Base-by-base conservation (phyloP, 2,113 vertebrate species). In the Channa maculata region DNA sequence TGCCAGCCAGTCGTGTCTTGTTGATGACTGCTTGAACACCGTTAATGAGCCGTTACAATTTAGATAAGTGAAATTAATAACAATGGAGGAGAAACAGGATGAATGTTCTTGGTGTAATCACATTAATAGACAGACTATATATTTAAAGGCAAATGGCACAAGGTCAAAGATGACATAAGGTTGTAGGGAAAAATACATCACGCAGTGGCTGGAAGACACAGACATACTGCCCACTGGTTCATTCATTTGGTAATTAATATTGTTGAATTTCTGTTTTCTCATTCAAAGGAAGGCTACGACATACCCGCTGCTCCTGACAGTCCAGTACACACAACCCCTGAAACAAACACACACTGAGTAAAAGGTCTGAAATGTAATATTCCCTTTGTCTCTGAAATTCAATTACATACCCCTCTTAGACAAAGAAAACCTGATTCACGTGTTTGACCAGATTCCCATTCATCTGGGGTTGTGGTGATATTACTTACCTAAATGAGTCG, bases 401-500 rank as follows among this genome's bases (percentile, higher is more conserved):
- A 77, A 50, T 72, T 48, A 12, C 43, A 15, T 59, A 1, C 43
- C 77, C 63, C 63, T 39, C 39, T 34, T 11, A 67, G 67, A 73
- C 59, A 61, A 24, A 58, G 53, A 77, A 80, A 68, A 49, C 41
- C 8, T 2, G 6, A 61, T 75, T 82, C 41, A 38, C 79, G 81
- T 74, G 65, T 88, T 83, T 77, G 65, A 83, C 53, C 65, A 34
- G 58, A 79, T 66, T 82, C 77, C 79, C 84, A 85, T 92, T 88
- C 68, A 89, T 92, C 83, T 89, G 75, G 82, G 83, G 61, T 83
- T 79, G 71, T 79, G 81, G 84, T 88, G 86, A 89, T 89, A 88
- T 94, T 91, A 91, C 90, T 88, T 89, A 88, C 84, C 86, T 86
- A 90, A 93, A 92, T 92, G 87, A 92, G 88, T 92, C 54, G 53